These are phyloP conservation scores for Zaprionus africanus DNA, from an alignment of 1,140 invertebrate species.

Conservation along the genomic window DNA sequence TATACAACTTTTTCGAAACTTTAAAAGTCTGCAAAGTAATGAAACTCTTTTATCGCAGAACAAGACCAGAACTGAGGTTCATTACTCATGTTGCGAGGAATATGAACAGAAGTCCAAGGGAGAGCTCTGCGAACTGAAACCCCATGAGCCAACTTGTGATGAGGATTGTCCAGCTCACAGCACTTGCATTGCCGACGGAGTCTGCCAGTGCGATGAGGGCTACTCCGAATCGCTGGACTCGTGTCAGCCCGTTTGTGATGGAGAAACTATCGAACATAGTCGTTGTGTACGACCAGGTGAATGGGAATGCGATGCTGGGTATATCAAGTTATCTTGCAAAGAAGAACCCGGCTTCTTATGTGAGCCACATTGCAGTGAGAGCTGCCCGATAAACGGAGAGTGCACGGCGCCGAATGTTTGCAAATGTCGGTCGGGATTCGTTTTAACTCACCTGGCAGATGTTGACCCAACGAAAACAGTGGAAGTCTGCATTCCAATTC, in stretches of 20 bases:
- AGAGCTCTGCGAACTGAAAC: background rate
- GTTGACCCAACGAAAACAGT: too few species aligned
- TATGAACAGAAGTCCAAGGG: conserved; percentile 11
- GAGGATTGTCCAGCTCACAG: conserved; percentile 19
- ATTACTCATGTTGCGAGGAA: conserved; percentile 4
- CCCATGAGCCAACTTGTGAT: conserved; percentile 84
- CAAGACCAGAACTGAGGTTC: background rate
- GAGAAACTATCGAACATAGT: background rate
- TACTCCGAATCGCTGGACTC: background rate
- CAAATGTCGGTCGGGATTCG: conserved; percentile 39
- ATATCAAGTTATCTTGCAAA: background rate
- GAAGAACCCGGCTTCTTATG: conserved; percentile 80
- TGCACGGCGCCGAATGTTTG: conserved; percentile 40
- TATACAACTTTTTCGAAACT: too few species aligned
- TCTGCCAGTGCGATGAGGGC: conserved; percentile 25
- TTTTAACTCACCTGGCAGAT: too few species aligned
- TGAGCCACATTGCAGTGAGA: conserved; percentile 82
- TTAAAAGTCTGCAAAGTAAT: too few species aligned
- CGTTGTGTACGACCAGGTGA: background rate
- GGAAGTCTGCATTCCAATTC: too few species aligned
- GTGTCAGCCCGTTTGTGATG: conserved; percentile 7
- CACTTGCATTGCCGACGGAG: conserved; percentile 7
- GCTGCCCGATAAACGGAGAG: conserved; percentile 26
- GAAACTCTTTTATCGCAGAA: background rate
- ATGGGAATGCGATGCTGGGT: conserved; percentile 36